Evolutionary conservation across 2,888 invertebrate genomes (phyloP).

Genomic region (Lasius platythorax): DNA sequence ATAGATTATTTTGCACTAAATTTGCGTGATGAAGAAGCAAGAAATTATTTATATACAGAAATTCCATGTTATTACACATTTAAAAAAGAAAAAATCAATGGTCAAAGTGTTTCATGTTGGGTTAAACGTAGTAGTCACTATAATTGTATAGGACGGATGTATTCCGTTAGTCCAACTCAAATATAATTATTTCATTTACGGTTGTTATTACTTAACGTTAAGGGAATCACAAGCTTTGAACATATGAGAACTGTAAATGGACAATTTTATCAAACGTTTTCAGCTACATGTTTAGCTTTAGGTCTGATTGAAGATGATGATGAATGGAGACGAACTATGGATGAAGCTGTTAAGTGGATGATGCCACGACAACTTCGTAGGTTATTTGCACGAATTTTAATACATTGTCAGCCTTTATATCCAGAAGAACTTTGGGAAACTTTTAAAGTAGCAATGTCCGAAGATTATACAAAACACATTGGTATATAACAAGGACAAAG

Average conservation of each 20-base stretch:
- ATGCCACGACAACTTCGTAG: neutral
- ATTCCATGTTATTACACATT: no score
- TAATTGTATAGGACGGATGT: constrained; percentile 73
- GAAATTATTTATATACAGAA: no score
- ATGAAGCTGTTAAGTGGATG: neutral
- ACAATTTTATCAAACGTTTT: constrained; percentile 72
- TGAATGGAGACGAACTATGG: neutral
- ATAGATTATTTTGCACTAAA: no score
- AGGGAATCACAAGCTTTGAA: constrained; percentile 76
- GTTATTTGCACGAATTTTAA: neutral
- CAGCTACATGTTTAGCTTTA: constrained; percentile 73
- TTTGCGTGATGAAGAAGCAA: no score
- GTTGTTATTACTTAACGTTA: constrained; percentile 74
- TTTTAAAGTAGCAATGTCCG: neutral
- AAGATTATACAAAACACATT: neutral
- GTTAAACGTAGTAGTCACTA: constrained; percentile 56
- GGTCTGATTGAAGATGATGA: constrained; percentile 77
- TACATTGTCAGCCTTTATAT: constrained; percentile 3
- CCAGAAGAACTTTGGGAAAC: neutral
- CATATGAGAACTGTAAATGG: constrained; percentile 77
- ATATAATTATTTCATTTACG: constrained; percentile 72
- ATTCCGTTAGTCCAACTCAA: constrained; percentile 73
- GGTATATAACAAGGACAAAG: no score
- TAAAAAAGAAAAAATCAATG: no score
- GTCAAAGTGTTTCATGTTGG: constrained; percentile 43